phyloP scores from a whole-genome alignment of 23 tunicate species.

The Diplosoma virens region DNA sequence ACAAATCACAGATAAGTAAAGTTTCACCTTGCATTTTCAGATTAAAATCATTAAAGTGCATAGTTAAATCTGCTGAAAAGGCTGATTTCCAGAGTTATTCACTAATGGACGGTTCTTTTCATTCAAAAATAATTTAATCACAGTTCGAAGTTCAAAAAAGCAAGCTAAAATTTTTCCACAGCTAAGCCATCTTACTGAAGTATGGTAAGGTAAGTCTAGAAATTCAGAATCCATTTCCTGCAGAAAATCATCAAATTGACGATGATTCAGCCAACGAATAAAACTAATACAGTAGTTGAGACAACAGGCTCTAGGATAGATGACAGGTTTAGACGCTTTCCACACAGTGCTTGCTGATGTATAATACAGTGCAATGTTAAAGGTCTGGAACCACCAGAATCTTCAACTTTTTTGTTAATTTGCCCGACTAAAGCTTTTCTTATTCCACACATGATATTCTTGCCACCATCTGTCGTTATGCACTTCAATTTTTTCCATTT shows the following conservation, averaged over 20 bases:
- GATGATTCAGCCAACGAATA: no score
- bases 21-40: not conserved
- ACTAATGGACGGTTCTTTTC: not conserved
- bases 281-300: not conserved
- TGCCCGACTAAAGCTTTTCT: not conserved
- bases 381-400: not conserved
- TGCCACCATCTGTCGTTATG: not conserved
- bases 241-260: not conserved
- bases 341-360: not conserved
- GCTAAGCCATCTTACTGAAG: not conserved
- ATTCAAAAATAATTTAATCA: not conserved
- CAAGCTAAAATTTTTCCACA: not conserved
- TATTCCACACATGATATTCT: not conserved
- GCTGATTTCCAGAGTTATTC: not conserved
- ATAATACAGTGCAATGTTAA: not conserved
- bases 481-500: not conserved
- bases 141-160: not conserved
- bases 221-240: not conserved
- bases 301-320: not conserved
- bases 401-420: not conserved
- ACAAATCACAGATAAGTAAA: constrained; percentile 1
- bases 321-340: not conserved
- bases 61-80: not conserved
- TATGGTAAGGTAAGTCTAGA: not conserved
- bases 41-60: not conserved